Evolutionary conservation across 1,140 invertebrate genomes (phyloP), one percentile per base, ranked within the genome.

Genomic region (Apis dorsata): DNA sequence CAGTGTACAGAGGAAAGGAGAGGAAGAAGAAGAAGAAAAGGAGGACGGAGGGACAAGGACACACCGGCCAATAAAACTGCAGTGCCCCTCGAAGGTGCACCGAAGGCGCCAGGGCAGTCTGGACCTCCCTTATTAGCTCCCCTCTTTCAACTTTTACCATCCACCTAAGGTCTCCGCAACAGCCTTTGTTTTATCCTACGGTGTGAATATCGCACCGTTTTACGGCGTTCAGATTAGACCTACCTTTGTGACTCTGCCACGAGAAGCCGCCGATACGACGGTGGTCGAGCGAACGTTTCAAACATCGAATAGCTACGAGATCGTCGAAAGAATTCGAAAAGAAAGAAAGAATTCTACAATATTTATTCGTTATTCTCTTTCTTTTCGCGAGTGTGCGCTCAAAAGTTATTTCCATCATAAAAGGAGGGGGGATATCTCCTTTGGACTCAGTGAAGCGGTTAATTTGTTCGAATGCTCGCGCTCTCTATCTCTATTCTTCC

Each of bases 201-300:
- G 92, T 92, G 92, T 91, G 91, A 92, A 91, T 90, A 91, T 92
- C 91, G 86, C 91, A 88, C 88, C 88, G 89, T 92, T 92, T 91
- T 90, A 92, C 86, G 88, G 89, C 86, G 72, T 69, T 84, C 81
- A 89, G 90, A 92, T 92, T 90, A 90, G 90, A 85, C 86, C 86
- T 85, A 74, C 88, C 88, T 92, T 89, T 91, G 84, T 79, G 83
- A 87, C 76, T n/a, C 49, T 63, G 84, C 77, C 90, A 8, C 88
- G 62, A 34, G 24, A 79, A 68, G 44, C 49, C 63, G 70, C 21
- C 59, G 51, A 49, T 69, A 77, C 75, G 60, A 81, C 62, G 28
- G 15, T 12, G 49, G 15, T n/a, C 51, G 51, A 7, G 4, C 19
- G 69, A 53, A 21, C 24, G 53, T 70, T 63, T 24, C 49, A 21